Evolutionary conservation across 2,113 vertebrate genomes (phyloP), one percentile per base, ranked within the genome.

Genomic region (Brienomyrus brachyistius): DNA sequence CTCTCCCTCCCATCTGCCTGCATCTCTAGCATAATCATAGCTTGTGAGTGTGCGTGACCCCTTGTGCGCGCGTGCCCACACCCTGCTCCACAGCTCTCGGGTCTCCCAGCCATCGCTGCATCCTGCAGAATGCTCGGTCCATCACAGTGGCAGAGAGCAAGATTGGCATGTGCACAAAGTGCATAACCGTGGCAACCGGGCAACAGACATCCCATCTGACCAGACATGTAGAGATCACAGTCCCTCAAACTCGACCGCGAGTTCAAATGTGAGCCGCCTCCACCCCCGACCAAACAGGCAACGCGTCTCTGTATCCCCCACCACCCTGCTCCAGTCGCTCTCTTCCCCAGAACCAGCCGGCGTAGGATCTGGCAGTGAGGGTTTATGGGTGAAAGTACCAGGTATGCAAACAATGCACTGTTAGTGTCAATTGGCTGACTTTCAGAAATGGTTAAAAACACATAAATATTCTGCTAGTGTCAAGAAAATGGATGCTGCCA

Each of bases 21-120:
- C 82, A 84, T 84, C 43, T 84, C 19, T 15, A 84, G 2, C 19
- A 10, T 84, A n/a, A 48, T 84, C 82, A 40, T 19, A 43, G 74
- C 74, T 19, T 80, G 74, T 19, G 74, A 43, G 35, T 43, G 35
- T 80, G 74, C 15, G 59, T 77, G 43, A 27, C 43, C 88, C 92
- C 92, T 93, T 91, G 93, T 21, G 51, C 19, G 10, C 7, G 13
- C 45, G 7, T 92, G 89, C 35, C 56, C 86, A 40, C 27, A n/a
- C 2, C 86, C 88, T 90, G 89, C 87, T 66, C 66, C n/a, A 85
- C 17, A 35, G 62, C 45, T 17, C 15, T 45, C 31, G 7, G 1
- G 40, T 89, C n/a, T 31, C 2, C 45, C 21, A 47, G 59, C 62
- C 59, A 15, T 13, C 48, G 35, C 66, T 3, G 15, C 50, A 4